Evolutionary conservation across 1,140 invertebrate genomes (phyloP), one percentile per base, ranked within the genome.

Genomic region (Drosophila lacertosa): DNA sequence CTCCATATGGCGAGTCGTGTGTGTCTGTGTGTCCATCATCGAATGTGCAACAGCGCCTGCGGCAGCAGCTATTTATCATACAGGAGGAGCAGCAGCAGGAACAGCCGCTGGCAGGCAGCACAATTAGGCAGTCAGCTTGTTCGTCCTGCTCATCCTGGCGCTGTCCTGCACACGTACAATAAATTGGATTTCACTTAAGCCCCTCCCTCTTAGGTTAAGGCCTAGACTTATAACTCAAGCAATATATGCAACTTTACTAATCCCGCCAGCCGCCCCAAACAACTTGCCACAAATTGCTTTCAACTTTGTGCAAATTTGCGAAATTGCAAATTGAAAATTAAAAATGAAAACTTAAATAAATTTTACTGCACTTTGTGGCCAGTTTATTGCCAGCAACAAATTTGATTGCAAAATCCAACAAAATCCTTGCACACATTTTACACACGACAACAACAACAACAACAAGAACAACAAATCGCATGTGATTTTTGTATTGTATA

Each of bases 161-260:
- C 11, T n/a, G 16, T 57, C 71, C 80, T 72, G 71, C 66, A 75
- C 59, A 83, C 66, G 79, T 75, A 86, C 80, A 84, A 84, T 72
- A 86, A 84, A 86, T 84, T 84, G 59, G 60, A 86, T 81, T 82
- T 66, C 77, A 77, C 57, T 70, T 81, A 80, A 86, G 77, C 67
- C 50, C 47, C 40, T 40, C 62, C 70, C 13, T 6, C 44, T 39
- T 77, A 70, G 67, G 44, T 81, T 84, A 84, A 81, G 77, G 76
- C 81, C 66, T 84, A 83, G 66, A 76, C 80, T 83, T 73, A 79
- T 83, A 79, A 60, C 39, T 67, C 67, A 71, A 66, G 68, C 47
- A 63, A 69, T 50, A 66, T 37, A 50, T 55, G 39, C 64, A 47
- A 44, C 42, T n/a, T n/a, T n/a, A 55, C 26, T 16, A 18, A 44